Conservation (phyloP, 92 coral and sea anemone genomes). For the Siderastrea radians region DNA sequence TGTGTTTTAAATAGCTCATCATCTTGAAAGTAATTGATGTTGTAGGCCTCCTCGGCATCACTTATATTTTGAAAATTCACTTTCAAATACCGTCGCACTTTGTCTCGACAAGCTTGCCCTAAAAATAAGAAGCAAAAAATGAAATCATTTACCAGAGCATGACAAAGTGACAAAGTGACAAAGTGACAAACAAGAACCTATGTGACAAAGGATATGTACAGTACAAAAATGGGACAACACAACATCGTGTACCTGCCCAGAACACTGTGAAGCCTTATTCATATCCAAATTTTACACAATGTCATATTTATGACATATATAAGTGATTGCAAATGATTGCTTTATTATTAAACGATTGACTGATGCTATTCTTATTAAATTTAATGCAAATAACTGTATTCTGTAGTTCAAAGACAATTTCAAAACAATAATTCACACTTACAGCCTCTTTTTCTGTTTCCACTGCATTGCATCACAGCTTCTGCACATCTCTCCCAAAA, state of each 20-base stretch:
- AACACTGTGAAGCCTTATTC: no score
- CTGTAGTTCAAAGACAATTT: background rate
- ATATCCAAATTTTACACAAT: no score
- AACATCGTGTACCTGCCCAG: no score
- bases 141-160: background rate
- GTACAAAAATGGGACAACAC: no score
- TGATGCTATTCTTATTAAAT: no score
- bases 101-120: conserved; percentile 47
- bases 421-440: conserved; percentile 6
- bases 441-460: conserved; percentile 16
- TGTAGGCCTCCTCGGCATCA: conserved; percentile 36
- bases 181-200: no score
- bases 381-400: background rate
- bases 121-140: background rate
- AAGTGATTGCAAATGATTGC: no score
- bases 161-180: background rate
- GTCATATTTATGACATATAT: no score
- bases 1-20: background rate
- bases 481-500: conserved; percentile 26
- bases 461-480: conserved; percentile 24
- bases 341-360: no score
- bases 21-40: conserved; percentile 32
- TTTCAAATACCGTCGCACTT: conserved; percentile 21
- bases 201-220: no score
- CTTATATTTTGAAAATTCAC: conserved; percentile 20